phyloP scores from a whole-genome alignment of 2,113 vertebrate species.

The Balaeniceps rex region DNA sequence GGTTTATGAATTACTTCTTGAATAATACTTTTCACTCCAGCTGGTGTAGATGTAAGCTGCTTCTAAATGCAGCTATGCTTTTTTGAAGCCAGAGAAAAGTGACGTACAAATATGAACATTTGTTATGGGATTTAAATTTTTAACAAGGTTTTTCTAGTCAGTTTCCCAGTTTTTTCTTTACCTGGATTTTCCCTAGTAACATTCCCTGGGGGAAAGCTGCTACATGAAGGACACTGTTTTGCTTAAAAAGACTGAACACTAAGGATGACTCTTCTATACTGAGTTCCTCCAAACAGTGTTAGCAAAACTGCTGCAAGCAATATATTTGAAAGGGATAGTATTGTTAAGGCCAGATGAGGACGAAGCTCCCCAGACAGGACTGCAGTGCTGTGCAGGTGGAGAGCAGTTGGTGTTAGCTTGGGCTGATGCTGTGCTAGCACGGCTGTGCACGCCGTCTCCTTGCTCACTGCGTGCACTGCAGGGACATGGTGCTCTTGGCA shows the following conservation, averaged over 20 bases:
- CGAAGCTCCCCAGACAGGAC: neutral
- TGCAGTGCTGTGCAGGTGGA: neutral
- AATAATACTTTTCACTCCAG: neutral
- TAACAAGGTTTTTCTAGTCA: neutral
- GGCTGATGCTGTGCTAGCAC: too few species aligned
- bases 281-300: neutral
- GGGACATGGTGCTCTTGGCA: neutral
- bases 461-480: accelerated
- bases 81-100: neutral
- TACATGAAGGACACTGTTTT: neutral
- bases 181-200: neutral
- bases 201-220: neutral
- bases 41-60: neutral
- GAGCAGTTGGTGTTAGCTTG: accelerated
- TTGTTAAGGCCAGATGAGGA: neutral
- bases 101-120: neutral
- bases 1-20: neutral
- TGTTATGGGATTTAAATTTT: neutral
- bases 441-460: accelerated
- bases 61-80: neutral
- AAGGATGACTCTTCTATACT: neutral
- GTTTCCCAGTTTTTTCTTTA: neutral
- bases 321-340: neutral
- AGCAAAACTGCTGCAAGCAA: neutral
- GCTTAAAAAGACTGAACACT: neutral